Conservation (phyloP, 92 coral and sea anemone genomes). For the Pocillopora grandis region DNA sequence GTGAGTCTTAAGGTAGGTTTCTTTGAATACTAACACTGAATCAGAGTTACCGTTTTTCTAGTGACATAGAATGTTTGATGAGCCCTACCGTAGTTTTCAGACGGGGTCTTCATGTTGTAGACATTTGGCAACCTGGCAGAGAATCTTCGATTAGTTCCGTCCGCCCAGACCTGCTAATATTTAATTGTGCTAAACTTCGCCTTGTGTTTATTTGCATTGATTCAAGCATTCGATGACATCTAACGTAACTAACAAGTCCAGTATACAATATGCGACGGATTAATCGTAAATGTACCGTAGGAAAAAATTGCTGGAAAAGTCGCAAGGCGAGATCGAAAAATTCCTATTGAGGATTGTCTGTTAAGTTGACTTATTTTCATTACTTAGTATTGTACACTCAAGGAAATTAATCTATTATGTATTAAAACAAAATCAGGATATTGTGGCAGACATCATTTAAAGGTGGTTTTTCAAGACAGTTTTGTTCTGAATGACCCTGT, state of each 20-base stretch:
- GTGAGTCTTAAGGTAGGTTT: background rate
- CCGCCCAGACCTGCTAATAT: background rate
- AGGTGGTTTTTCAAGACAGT: no score
- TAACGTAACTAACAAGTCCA: background rate
- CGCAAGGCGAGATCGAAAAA: no score
- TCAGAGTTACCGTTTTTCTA: background rate
- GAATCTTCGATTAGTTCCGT: background rate
- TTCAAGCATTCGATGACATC: background rate
- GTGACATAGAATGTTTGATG: background rate
- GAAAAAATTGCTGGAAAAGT: background rate
- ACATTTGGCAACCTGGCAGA: conserved; percentile 7
- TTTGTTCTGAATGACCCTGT: no score
- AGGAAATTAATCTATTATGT: no score
- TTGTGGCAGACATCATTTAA: no score
- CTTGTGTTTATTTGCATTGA: background rate
- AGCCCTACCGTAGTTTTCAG: background rate
- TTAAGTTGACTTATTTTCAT: no score
- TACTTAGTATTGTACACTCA: no score
- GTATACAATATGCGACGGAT: background rate
- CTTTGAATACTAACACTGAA: background rate
- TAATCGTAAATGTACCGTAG: background rate
- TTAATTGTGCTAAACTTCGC: background rate
- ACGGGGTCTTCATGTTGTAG: background rate
- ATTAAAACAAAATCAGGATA: no score
- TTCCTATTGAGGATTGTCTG: no score